phyloP scores from a whole-genome alignment of 2,888 invertebrate genomes.

The Anagyrus pseudococci region DNA sequence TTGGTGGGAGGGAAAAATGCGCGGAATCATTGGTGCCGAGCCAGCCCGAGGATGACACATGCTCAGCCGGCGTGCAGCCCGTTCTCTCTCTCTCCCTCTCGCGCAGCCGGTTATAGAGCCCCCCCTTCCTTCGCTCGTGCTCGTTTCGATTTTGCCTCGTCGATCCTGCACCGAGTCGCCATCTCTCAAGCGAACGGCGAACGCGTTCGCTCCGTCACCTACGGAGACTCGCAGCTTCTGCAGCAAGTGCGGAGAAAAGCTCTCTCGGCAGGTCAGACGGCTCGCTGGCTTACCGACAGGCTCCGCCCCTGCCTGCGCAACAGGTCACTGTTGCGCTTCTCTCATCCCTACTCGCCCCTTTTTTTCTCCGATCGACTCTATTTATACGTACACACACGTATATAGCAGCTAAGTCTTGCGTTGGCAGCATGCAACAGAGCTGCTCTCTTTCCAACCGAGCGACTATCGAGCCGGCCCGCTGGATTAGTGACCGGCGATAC shows the following conservation, averaged over 20 bases:
- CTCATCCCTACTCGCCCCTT: neutral
- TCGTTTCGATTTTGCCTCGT: neutral
- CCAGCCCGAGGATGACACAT: neutral
- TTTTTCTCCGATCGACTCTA: no score
- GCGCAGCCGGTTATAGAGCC: neutral
- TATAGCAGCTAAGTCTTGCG: no score
- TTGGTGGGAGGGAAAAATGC: conserved; percentile 6
- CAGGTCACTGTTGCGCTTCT: neutral
- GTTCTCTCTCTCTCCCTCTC: neutral
- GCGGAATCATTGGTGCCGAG: conserved; percentile 22
- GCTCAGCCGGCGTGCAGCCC: neutral
- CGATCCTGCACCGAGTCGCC: neutral
- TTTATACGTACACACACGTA: no score
- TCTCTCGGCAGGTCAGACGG: neutral
- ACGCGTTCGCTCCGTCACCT: neutral
- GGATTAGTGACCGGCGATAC: no score
- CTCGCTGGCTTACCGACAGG: conserved; percentile 8
- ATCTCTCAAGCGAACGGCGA: neutral
- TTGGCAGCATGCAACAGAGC: no score
- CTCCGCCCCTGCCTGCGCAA: no score
- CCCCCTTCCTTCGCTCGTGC: neutral
- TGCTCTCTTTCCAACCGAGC: no score
- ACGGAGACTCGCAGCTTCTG: neutral
- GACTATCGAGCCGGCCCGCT: no score
- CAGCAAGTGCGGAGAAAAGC: neutral